Conservation (phyloP, 2,888 invertebrate genomes). For the Conus canariensis region DNA sequence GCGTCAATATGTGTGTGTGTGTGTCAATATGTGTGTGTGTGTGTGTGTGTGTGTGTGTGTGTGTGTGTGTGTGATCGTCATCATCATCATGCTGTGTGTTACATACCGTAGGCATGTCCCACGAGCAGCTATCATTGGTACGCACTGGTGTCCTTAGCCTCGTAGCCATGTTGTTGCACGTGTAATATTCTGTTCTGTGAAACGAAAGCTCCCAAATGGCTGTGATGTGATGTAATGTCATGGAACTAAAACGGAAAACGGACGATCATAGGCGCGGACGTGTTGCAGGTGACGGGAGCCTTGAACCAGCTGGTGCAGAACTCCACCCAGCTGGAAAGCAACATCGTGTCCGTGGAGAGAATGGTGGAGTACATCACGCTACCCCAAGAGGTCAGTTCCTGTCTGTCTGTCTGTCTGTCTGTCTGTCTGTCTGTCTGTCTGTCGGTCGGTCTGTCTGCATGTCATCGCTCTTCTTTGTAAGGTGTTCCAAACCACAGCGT, state of each 20-base stretch:
- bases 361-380: conserved; percentile 92
- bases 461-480: neutral
- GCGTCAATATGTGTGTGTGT: neutral
- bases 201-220: neutral
- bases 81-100: too few species aligned
- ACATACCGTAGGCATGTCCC: too few species aligned
- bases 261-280: neutral
- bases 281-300: conserved; percentile 90
- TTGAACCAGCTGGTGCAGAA: conserved; percentile 97
- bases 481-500: too few species aligned
- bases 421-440: neutral
- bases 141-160: too few species aligned
- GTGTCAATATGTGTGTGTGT: neutral
- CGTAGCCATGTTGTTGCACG: too few species aligned
- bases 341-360: conserved; percentile 96
- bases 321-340: conserved; percentile 97
- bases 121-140: too few species aligned
- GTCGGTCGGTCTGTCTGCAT: neutral
- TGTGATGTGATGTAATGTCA: neutral
- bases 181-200: too few species aligned
- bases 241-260: too few species aligned
- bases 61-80: neutral
- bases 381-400: conserved; percentile 73
- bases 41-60: conserved; percentile 2
- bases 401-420: neutral